Conservation (phyloP, 2,888 invertebrate genomes). For the Geophilus truncorum region DNA sequence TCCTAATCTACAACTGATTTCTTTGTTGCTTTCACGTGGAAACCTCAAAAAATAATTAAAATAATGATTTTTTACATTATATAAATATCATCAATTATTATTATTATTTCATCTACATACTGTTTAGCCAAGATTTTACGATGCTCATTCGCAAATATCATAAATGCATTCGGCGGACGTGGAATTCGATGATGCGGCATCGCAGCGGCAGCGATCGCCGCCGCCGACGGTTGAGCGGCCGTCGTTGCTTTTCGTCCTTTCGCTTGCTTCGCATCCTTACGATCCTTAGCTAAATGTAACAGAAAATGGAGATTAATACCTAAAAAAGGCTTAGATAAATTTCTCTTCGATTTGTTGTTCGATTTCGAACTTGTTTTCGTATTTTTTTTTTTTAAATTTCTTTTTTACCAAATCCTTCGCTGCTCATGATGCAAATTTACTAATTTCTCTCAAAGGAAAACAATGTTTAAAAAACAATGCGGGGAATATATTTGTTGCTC, state of each 20-base stretch:
- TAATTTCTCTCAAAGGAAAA: neutral
- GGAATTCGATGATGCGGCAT: constrained; percentile 47
- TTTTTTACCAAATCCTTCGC: neutral
- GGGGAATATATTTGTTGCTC: neutral
- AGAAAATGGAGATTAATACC: neutral
- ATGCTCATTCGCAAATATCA: constrained; percentile 61
- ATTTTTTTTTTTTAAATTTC: neutral
- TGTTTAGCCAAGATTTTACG: constrained; percentile 56
- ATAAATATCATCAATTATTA: too few species aligned
- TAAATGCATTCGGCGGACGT: constrained; percentile 61
- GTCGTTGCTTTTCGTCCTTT: neutral
- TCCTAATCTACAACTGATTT: constrained; percentile 59
- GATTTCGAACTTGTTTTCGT: neutral
- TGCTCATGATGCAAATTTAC: neutral
- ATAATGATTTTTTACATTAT: neutral
- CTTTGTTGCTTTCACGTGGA: constrained; percentile 59
- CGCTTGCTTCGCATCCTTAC: neutral
- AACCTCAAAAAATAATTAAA: constrained; percentile 14
- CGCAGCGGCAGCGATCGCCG: neutral
- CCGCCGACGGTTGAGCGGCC: neutral
- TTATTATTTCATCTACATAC: constrained; percentile 39
- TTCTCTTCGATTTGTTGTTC: neutral
- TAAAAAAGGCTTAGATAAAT: neutral
- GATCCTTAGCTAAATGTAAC: neutral
- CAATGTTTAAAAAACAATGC: neutral